These are phyloP conservation scores for Malurus melanocephalus DNA, from an alignment of 2,113 vertebrate genomes.

Conservation along the genomic window DNA sequence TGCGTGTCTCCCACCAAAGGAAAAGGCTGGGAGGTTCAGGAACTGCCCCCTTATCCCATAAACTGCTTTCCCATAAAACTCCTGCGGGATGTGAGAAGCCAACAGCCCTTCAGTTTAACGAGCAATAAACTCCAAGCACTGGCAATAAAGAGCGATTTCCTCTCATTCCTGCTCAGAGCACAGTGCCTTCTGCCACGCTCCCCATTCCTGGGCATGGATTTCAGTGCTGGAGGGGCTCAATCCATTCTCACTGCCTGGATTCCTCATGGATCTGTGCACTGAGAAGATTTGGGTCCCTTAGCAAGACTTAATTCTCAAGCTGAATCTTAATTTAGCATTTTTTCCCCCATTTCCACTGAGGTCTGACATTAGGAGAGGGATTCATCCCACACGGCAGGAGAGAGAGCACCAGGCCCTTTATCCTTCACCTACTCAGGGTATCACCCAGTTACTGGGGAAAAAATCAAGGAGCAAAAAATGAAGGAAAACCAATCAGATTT, in stretches of 20 bases:
- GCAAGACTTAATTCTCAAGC: not conserved
- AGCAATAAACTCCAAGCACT: not conserved
- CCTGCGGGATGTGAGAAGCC: not conserved
- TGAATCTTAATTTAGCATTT: not conserved
- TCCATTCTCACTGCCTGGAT: not conserved
- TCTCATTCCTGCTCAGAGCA: not conserved
- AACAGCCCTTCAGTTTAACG: not conserved
- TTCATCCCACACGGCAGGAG: not conserved
- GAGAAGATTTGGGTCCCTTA: not conserved
- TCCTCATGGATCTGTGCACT: not conserved
- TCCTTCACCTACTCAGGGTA: not conserved
- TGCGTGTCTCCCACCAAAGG: not conserved
- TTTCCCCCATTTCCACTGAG: not conserved
- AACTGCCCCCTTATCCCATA: not conserved
- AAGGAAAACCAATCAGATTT: not conserved
- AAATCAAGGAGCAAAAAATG: not conserved
- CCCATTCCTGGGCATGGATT: rapidly evolving
- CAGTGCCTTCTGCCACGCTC: not conserved
- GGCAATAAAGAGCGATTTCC: not conserved
- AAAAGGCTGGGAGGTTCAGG: not conserved
- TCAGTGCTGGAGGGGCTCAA: not conserved
- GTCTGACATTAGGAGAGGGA: not conserved
- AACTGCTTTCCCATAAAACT: not conserved
- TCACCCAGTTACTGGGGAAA: not conserved
- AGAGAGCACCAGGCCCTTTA: not conserved